Evolutionary conservation across 2,113 vertebrate species (phyloP).

Genomic region (Pipra filicauda): DNA sequence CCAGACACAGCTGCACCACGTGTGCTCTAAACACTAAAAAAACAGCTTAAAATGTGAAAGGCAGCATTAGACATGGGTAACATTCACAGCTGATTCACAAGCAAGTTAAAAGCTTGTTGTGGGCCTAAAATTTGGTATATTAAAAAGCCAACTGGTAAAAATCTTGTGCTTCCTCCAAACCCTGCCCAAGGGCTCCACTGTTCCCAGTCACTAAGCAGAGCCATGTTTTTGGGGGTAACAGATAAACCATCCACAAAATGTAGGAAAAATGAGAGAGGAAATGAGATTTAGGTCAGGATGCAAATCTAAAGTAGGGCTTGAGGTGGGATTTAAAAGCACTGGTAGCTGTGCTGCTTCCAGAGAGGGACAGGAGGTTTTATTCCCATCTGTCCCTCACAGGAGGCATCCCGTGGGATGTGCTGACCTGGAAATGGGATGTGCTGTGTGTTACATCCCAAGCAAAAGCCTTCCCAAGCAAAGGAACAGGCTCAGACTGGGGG

Average conservation of each 20-base stretch:
- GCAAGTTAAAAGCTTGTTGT: neutral
- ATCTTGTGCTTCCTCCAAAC: neutral
- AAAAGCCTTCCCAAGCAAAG: neutral
- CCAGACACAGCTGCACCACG: neutral
- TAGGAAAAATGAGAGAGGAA: neutral
- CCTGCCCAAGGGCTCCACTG: neutral
- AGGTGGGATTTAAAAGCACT: neutral
- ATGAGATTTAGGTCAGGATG: neutral
- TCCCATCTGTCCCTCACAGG: neutral
- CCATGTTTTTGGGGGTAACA: rapidly evolving
- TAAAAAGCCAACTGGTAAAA: neutral
- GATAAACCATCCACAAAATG: neutral
- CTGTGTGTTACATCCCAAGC: rapidly evolving
- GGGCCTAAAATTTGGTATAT: neutral
- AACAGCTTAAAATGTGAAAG: neutral
- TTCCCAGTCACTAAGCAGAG: neutral
- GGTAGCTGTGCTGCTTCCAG: neutral
- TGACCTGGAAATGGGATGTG: neutral
- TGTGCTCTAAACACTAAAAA: neutral
- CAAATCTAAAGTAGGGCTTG: neutral
- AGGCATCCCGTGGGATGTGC: neutral
- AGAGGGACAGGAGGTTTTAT: neutral
- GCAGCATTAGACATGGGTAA: neutral
- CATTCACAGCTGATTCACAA: neutral
- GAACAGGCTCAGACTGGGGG: neutral